Conservation (phyloP, 2,888 invertebrate species). For the Rhamphomyia laevipes region DNA sequence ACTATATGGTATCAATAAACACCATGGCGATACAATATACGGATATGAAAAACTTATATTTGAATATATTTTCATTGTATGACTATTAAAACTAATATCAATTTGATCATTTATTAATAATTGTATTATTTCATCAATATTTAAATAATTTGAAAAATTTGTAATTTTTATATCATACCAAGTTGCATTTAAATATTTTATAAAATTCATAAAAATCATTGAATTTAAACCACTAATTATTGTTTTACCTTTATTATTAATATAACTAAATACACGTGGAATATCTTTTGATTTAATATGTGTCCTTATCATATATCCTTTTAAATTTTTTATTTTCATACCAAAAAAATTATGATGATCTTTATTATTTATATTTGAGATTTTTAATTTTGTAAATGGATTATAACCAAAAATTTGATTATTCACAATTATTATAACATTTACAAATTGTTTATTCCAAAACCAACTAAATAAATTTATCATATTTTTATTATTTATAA, state of each 20-base stretch:
- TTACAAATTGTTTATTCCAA: background rate
- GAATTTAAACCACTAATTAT: background rate
- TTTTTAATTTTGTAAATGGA: background rate
- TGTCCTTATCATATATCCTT: background rate
- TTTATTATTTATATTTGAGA: background rate
- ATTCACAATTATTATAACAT: background rate
- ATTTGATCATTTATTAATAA: background rate
- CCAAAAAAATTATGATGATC: background rate
- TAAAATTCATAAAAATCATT: background rate
- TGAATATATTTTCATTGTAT: background rate
- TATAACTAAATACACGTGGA: background rate
- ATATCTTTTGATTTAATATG: background rate
- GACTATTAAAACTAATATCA: background rate
- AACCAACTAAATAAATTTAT: background rate
- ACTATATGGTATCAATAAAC: conserved; percentile 1
- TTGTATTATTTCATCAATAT: background rate
- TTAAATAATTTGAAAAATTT: background rate
- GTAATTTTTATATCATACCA: background rate
- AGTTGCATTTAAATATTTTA: background rate
- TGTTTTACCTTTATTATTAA: background rate
- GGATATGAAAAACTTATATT: background rate
- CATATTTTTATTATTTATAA: background rate
- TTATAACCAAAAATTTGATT: background rate
- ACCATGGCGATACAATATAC: background rate
- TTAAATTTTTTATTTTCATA: background rate